These are phyloP conservation scores for Lagopus leucura DNA, from an alignment of 2,113 vertebrate species.

Conservation along the genomic window DNA sequence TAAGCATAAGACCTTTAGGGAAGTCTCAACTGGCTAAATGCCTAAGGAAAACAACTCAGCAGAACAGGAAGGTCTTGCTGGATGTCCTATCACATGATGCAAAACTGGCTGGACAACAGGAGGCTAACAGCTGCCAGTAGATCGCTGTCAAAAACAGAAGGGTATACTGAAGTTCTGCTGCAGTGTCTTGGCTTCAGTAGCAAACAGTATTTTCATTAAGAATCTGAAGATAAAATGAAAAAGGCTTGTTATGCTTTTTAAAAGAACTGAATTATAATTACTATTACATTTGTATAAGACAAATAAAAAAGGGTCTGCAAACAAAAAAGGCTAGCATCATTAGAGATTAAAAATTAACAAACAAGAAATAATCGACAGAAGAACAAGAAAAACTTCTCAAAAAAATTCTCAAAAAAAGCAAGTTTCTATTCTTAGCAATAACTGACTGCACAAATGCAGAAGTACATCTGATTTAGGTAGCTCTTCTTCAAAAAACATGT, in stretches of 20 bases:
- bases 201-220: not conserved
- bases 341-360: not conserved
- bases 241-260: not conserved
- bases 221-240: not conserved
- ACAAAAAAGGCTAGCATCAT: not conserved
- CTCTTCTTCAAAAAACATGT: not conserved
- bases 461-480: not conserved
- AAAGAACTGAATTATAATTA: not conserved
- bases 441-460: not conserved
- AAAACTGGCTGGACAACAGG: not conserved
- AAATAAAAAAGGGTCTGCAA: not conserved
- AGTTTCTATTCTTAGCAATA: slow-evolving; percentile 17
- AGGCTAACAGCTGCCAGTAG: not conserved
- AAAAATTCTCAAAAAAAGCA: not conserved
- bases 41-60: not conserved
- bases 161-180: not conserved
- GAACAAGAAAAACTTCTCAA: not conserved
- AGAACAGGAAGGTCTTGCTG: not conserved
- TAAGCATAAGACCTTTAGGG: not conserved
- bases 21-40: not conserved
- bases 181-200: not conserved
- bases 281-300: not conserved
- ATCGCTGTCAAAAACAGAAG: not conserved
- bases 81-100: not conserved
- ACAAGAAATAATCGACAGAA: not conserved